phyloP scores from a whole-genome alignment of 2,888 invertebrate genomes.

The Caenorhabditis macrosperma region DNA sequence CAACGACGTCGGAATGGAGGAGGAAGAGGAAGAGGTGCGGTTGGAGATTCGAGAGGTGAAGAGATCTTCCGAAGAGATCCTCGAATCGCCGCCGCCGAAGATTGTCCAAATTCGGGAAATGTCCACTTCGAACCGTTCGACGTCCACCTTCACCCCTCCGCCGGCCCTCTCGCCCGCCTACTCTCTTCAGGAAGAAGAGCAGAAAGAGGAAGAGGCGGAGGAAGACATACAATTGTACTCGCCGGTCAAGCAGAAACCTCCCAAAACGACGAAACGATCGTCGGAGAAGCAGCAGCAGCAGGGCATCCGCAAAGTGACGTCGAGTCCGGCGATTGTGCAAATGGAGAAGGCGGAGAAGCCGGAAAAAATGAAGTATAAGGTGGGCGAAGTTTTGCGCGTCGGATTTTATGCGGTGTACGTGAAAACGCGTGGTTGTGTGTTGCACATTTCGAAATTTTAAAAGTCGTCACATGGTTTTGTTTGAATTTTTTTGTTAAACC shows the following conservation, averaged over 20 bases:
- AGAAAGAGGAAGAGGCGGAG: not conserved
- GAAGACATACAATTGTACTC: not conserved
- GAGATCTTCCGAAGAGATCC: not conserved
- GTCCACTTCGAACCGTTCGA: not conserved
- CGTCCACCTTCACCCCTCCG: constrained; percentile 11
- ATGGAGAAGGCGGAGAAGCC: not conserved
- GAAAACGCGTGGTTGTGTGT: too few species aligned
- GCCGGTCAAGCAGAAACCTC: not conserved
- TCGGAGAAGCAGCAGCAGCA: not conserved
- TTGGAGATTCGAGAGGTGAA: not conserved
- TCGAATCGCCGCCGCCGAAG: not conserved
- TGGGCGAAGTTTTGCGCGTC: not conserved
- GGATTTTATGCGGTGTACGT: too few species aligned
- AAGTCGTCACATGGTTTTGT: too few species aligned
- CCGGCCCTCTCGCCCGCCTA: constrained; percentile 42
- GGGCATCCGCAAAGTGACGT: not conserved
- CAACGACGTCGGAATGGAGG: not conserved
- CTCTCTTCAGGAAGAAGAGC: constrained; percentile 24
- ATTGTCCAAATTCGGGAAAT: not conserved
- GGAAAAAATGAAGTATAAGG: constrained; percentile 26
- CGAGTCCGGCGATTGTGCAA: not conserved
- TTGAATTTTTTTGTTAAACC: too few species aligned
- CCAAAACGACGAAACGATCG: not conserved
- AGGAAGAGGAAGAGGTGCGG: not conserved
- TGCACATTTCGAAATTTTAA: too few species aligned